Base-by-base conservation (phyloP, 1,140 invertebrate species). In the Neodiprion pinetum region DNA sequence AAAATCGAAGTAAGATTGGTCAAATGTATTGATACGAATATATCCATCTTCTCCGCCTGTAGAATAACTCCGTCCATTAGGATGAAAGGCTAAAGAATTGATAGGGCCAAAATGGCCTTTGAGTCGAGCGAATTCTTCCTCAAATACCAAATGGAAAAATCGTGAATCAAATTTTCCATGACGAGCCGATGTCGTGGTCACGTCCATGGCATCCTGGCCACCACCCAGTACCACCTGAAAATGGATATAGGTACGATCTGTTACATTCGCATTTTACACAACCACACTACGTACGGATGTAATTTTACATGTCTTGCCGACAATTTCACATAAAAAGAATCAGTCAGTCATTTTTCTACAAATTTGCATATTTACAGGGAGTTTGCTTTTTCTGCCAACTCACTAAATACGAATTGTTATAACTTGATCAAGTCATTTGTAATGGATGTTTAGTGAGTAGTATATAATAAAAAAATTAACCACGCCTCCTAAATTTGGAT, bases 91-190 rank as follows among this genome's bases (percentile, higher is more conserved):
- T 72, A 99, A 92, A 87, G 96, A 97, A 91, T 99, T 99, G 81
- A 99, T 99, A 1, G 99, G 99, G 81, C 99, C 99, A 85, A 99
- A 99, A 90, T 99, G 99, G 70, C 98, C 98, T 87, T 99, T 99
- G 0, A 99, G 94, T 72, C 98, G 90, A 0, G 95, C 98, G 89
- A 99, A 99, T 89, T 99, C 99, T 89, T 99, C 98, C 90, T 99
- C 98, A 86, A 99, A 99, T n/a, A 99, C 94, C 67, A 99, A 87
- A 89, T 99, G 98, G 92, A 96, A 99, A 88, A 99, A 98, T 68
- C 98, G 91, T 5, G 98, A 97, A 87, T 99, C 98, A 84, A 99
- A 99, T 90, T 99, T 99, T 40, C 98, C 99, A 74, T 96, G 93
- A 80, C 96, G 92, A 0, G 97, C 94, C 0, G 97, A 98, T 0